Percentiles rank a stretch among this genome's conserved stretches.
Evolutionary conservation across 2,797 vertebrate species (phyloP).

Genomic region (Phrynocephalus vlangalii): DNA sequence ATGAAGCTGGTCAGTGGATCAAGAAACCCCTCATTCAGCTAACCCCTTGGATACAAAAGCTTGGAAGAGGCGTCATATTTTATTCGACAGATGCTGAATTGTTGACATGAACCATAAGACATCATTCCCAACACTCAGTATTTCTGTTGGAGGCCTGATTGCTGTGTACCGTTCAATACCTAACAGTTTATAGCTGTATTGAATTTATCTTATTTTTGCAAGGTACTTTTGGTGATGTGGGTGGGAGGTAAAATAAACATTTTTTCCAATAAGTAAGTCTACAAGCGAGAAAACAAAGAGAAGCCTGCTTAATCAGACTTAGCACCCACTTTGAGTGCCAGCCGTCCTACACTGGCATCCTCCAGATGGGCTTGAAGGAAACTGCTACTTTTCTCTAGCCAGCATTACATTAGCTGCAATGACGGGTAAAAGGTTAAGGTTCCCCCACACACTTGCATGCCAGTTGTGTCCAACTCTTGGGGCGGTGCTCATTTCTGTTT

Average conservation of each 20-base stretch:
- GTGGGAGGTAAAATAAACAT: slow-evolving; percentile 14
- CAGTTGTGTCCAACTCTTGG: no score
- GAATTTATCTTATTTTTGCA: slow-evolving; percentile 7
- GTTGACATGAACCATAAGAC: neutral
- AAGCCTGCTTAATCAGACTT: neutral
- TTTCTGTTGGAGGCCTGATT: neutral
- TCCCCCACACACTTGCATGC: no score
- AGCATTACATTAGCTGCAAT: neutral
- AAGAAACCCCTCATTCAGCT: neutral
- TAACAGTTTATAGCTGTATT: neutral
- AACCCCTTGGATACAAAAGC: neutral
- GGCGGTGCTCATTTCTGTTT: no score
- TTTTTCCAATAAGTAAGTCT: neutral
- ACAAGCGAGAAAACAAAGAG: neutral
- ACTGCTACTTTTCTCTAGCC: neutral
- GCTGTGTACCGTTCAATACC: neutral
- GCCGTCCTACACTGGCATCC: neutral
- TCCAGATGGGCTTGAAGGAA: neutral
- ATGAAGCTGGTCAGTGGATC: neutral
- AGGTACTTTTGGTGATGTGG: neutral
- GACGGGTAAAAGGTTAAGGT: neutral
- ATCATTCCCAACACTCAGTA: neutral
- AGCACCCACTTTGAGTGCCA: neutral
- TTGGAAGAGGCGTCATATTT: neutral
- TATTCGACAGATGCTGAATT: neutral